These are phyloP conservation scores for Strigamia transsilvanica DNA, from an alignment of 2,888 invertebrate species.

Conservation along the genomic window DNA sequence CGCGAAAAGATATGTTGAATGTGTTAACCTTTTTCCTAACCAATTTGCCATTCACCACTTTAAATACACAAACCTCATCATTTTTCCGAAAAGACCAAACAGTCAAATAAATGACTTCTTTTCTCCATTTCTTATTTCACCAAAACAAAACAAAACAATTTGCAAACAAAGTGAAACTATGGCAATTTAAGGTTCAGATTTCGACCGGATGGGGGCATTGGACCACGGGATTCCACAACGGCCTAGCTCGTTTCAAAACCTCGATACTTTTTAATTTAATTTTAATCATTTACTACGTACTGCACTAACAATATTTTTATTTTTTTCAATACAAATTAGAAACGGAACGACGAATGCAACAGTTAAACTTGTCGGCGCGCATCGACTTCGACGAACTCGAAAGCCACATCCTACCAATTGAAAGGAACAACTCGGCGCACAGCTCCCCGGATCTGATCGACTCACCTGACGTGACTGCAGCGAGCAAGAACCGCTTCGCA, in stretches of 20 bases:
- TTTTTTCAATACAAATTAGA: slow-evolving; percentile 47
- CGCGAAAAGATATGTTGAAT: neutral
- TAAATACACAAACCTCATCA: neutral
- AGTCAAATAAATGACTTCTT: no score
- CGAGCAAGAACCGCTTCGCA: slow-evolving; percentile 49
- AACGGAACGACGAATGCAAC: slow-evolving; percentile 56
- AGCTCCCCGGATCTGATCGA: slow-evolving; percentile 24
- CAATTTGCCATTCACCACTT: neutral
- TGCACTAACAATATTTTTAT: neutral
- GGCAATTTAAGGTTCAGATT: no score
- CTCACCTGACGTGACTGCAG: neutral
- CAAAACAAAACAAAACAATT: no score
- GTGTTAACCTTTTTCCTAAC: neutral
- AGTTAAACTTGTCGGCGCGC: slow-evolving; percentile 56
- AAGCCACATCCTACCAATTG: neutral
- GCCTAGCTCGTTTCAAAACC: no score
- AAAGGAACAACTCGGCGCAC: neutral
- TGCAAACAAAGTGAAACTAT: no score
- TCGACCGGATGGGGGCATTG: no score
- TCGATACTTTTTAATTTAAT: neutral
- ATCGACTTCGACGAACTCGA: slow-evolving; percentile 56
- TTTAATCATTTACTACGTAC: neutral
- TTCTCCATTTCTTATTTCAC: no score
- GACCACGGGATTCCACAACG: no score
- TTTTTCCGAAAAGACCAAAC: no score